Conservation (phyloP, 1,140 invertebrate genomes). For the Anastrepha ludens region DNA sequence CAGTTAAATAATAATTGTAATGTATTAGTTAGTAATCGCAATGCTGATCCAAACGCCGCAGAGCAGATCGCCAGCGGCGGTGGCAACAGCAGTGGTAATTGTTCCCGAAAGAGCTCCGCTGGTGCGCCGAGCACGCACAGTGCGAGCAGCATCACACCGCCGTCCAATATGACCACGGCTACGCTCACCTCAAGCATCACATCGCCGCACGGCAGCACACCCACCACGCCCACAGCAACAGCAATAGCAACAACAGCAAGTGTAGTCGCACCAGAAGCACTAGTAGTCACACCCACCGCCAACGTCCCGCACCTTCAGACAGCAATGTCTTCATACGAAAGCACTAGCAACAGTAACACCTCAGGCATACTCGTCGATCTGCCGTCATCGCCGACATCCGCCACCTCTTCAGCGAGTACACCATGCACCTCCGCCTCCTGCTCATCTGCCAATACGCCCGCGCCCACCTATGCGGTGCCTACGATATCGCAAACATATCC, state of each 20-base stretch:
- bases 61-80: constrained; percentile 10
- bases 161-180: constrained; percentile 70
- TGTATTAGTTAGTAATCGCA: constrained; percentile 32
- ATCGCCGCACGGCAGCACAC: constrained; percentile 57
- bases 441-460: constrained; percentile 3
- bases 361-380: constrained; percentile 40
- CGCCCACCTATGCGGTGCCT: constrained; percentile 6
- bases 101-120: constrained; percentile 62
- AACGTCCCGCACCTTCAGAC: constrained; percentile 2
- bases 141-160: constrained; percentile 64
- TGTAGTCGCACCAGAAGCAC: constrained; percentile 28
- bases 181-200: constrained; percentile 64
- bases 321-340: not conserved
- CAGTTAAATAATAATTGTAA: constrained; percentile 49
- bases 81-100: constrained; percentile 54
- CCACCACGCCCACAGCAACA: constrained; percentile 43
- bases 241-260: not conserved
- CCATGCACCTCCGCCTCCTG: constrained; percentile 7
- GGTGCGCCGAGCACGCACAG: constrained; percentile 56
- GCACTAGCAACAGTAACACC: constrained; percentile 39
- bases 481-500: constrained; percentile 52
- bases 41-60: constrained; percentile 10
- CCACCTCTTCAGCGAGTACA: constrained; percentile 9
- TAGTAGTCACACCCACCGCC: constrained; percentile 45
- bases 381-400: constrained; percentile 18